These are phyloP conservation scores for Serranus cabrilla DNA, from an alignment of 2,797 vertebrate species.

Conservation along the genomic window DNA sequence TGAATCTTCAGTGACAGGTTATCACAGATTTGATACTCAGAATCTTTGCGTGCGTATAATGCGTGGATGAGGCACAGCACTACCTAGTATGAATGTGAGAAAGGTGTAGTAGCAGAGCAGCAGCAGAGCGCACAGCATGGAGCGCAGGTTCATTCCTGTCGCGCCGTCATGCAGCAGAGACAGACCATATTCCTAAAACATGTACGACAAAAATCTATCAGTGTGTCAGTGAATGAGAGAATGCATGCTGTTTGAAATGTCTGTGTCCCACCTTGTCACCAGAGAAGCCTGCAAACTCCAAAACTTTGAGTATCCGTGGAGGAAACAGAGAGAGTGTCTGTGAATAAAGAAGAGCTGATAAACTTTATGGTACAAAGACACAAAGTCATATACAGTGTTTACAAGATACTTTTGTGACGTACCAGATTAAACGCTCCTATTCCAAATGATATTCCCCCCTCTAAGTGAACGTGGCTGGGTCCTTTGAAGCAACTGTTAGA, in stretches of 20 bases:
- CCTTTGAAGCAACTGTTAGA: conserved; percentile 80
- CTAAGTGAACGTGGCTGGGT: conserved; percentile 84
- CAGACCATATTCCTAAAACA: conserved; percentile 87
- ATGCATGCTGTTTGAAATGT: fast-evolving
- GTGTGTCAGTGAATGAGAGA: not conserved
- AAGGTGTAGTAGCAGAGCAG: conserved; percentile 92
- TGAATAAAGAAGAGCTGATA: conserved; percentile 24
- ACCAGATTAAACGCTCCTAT: conserved; percentile 91
- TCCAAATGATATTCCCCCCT: conserved; percentile 89
- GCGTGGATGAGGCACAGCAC: not conserved
- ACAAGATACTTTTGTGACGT: conserved; percentile 20
- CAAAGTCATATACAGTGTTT: not conserved
- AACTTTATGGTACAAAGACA: conserved; percentile 3
- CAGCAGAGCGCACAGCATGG: conserved; percentile 89
- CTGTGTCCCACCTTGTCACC: conserved; percentile 86
- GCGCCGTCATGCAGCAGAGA: conserved; percentile 85
- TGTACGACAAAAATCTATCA: not conserved
- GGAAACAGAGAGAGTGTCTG: conserved; percentile 88
- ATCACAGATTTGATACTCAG: not conserved
- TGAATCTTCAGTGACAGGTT: too few species aligned
- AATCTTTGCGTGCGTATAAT: not conserved
- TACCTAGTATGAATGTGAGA: conserved; percentile 90
- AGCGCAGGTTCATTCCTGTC: conserved; percentile 85
- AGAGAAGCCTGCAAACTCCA: conserved; percentile 92
- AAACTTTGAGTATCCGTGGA: conserved; percentile 86